Evolutionary conservation across 1,140 invertebrate genomes (phyloP), one percentile per base, ranked within the genome.

Genomic region (Rhagoletis pomonella): DNA sequence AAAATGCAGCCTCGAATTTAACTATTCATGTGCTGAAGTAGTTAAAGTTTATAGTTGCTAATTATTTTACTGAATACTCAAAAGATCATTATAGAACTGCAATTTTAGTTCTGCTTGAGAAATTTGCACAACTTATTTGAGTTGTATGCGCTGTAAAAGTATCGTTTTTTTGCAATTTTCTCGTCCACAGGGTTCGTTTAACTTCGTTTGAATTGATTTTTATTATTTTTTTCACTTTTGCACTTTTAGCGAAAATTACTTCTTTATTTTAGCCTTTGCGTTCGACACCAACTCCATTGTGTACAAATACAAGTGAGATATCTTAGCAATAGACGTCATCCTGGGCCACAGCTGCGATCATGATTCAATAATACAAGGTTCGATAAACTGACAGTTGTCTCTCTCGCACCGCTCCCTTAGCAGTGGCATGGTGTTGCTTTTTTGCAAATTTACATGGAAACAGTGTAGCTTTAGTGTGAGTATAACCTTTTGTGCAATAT

Each of bases 261-360:
- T 58, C 50, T 81, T 19, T 55, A 81, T 81, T 81, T 1, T 55
- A 19, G 73, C 73, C 47, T 55, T 55, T 50, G 73, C 47, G n/a
- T 81, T 58, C n/a, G 6, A 29, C n/a, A 81, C 55, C 73, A 81
- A 81, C n/a, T 81, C 73, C n/a, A n/a, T n/a, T n/a, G n/a, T n/a
- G n/a, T n/a, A n/a, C n/a, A n/a, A n/a, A n/a, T n/a, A n/a, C n/a
- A n/a, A n/a, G n/a, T n/a, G n/a, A n/a, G n/a, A n/a, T n/a, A n/a
- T n/a, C n/a, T n/a, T n/a, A n/a, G n/a, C n/a, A n/a, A n/a, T n/a
- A n/a, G n/a, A n/a, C n/a, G n/a, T n/a, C n/a, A n/a, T n/a, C n/a
- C n/a, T n/a, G n/a, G n/a, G n/a, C n/a, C n/a, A n/a, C n/a, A n/a
- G n/a, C n/a, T n/a, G n/a, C n/a, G n/a, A n/a, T n/a, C n/a, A n/a